Evolutionary conservation across 2,113 vertebrate genomes (phyloP), one percentile per base, ranked within the genome.

Genomic region (Myotis lucifugus): DNA sequence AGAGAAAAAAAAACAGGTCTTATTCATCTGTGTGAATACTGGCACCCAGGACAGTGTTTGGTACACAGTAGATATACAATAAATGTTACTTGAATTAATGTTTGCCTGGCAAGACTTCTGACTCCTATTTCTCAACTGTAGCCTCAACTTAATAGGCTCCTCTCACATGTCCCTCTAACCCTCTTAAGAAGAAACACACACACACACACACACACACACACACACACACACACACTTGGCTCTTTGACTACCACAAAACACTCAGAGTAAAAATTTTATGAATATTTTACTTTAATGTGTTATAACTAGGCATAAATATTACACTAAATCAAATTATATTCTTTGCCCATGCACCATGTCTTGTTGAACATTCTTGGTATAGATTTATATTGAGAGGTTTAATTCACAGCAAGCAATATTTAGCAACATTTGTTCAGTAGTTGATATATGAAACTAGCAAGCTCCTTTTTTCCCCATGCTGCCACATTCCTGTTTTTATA

Each of bases 371-470:
- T 77, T 92, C 50, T 94, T 97, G 95, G 91, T 91, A 95, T 54
- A 84, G 77, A 87, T 12, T 85, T 88, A 90, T 54, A 94, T 21
- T 87, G 84, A 92, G 66, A 95, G 73, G 72, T 95, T 94, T 92
- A 85, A 97, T 96, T 96, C 91, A 92, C 93, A 97, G 85, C 67
- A 96, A 97, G 77, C 50, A 97, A 88, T 96, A 94, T 97, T 97
- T 97, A 95, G 93, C 90, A 97, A 97, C 93, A 97, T 93, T 95
- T 96, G 81, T 90, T 97, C 85, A 85, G 85, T 96, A 96, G 90
- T 96, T 97, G 77, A 52, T 94, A 92, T 85, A 94, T 85, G 54
- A 90, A 95, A n/a, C 14, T 97, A 91, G 96, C 93, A 95, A 46
- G 48, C 54, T 90, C 59, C 21, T 61, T 59, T 94, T 69, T 10